phyloP scores from a whole-genome alignment of 2,113 vertebrate species.

The Tachycineta bicolor region DNA sequence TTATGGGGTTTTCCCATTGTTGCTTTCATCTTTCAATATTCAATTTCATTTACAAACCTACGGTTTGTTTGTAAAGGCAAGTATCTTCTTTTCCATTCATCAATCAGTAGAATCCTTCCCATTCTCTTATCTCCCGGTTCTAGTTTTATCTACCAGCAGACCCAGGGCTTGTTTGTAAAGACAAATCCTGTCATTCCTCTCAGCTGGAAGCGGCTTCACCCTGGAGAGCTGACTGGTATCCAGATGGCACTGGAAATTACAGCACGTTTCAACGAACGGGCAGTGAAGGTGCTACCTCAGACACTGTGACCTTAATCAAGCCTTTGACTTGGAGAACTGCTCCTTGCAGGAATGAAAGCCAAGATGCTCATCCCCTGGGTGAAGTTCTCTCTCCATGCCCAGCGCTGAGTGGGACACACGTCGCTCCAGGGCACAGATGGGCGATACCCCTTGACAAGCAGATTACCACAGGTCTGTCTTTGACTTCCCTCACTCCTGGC shows the following conservation, averaged over 20 bases:
- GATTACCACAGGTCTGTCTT: neutral
- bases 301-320: neutral
- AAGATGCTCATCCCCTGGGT: neutral
- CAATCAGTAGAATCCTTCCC: too few relatives aligned
- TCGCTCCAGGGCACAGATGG: neutral
- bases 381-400: neutral
- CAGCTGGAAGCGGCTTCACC: neutral
- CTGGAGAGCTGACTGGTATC: accelerated
- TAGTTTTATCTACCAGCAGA: too few relatives aligned
- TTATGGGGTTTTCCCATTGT: too few relatives aligned
- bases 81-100: too few relatives aligned
- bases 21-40: too few relatives aligned
- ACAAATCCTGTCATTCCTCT: too few relatives aligned
- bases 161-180: too few relatives aligned
- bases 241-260: neutral
- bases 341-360: neutral
- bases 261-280: neutral
- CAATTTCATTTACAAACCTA: too few relatives aligned
- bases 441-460: neutral
- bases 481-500: neutral
- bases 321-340: neutral
- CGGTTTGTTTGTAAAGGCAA: too few relatives aligned
- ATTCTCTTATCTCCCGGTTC: too few relatives aligned
- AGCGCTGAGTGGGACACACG: neutral
- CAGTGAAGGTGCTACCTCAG: neutral